Percentiles rank a stretch among this genome's conserved stretches.
These are phyloP conservation scores for Ondatra zibethicus DNA, from an alignment of 2,113 vertebrate species.

Conservation along the genomic window DNA sequence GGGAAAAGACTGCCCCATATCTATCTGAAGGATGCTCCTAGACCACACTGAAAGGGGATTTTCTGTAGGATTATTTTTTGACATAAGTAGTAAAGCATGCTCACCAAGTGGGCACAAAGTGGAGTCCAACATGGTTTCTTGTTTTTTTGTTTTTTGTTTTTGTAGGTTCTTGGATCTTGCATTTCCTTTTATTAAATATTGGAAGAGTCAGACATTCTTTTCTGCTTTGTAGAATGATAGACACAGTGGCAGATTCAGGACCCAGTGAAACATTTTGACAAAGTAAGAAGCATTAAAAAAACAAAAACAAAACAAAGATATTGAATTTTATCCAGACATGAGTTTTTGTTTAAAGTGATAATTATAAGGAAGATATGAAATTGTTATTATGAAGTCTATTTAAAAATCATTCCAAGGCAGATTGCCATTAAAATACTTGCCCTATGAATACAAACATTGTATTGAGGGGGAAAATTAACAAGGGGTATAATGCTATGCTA, in stretches of 20 bases:
- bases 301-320: neutral
- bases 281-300: neutral
- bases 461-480: slow-evolving; percentile 31
- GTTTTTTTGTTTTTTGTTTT: too few species aligned
- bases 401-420: slow-evolving; percentile 37
- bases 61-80: neutral
- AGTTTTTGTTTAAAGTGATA: slow-evolving; percentile 37
- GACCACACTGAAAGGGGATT: neutral
- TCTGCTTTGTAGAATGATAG: neutral
- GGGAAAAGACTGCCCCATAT: neutral
- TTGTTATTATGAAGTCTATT: slow-evolving; percentile 23
- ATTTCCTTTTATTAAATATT: slow-evolving; percentile 27
- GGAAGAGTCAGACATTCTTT: neutral
- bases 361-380: slow-evolving; percentile 44
- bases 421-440: neutral
- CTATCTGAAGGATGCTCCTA: neutral
- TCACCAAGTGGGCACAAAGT: neutral
- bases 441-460: slow-evolving; percentile 47
- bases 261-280: neutral
- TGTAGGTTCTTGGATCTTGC: neutral
- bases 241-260: neutral
- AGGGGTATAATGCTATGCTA: neutral
- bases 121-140: neutral
- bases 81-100: neutral
- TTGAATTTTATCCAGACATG: neutral